Percentiles rank a stretch among this genome's conserved stretches.
phyloP scores from a whole-genome alignment of 2,797 vertebrate species.

The Schizopygopsis malacanthus region DNA sequence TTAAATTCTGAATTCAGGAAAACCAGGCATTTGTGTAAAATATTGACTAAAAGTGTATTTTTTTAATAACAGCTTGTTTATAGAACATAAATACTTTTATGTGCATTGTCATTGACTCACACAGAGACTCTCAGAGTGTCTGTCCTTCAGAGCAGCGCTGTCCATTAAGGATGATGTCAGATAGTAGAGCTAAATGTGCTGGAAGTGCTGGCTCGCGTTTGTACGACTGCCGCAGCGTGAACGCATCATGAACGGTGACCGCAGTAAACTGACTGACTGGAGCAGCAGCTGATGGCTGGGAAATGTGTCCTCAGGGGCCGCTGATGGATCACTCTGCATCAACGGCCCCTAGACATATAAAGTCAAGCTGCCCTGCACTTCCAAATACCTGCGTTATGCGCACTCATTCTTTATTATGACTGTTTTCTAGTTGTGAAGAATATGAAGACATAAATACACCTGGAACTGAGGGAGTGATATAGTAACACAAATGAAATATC shows the following conservation, averaged over 20 bases:
- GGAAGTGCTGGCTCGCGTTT: slow-evolving; percentile 16
- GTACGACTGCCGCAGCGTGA: neutral
- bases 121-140: neutral
- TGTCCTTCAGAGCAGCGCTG: slow-evolving; percentile 1
- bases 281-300: slow-evolving; percentile 7
- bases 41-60: no score
- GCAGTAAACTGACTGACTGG: neutral
- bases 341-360: neutral
- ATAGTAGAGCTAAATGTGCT: slow-evolving; percentile 19
- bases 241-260: slow-evolving; percentile 13
- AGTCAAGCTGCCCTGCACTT: neutral
- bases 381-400: neutral
- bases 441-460: neutral
- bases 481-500: neutral
- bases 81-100: neutral
- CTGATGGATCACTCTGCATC: neutral
- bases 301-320: slow-evolving; percentile 19
- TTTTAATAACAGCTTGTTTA: neutral
- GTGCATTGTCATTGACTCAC: neutral
- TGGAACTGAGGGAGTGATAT: neutral
- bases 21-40: no score
- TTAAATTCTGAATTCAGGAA: no score
- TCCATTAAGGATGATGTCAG: slow-evolving; percentile 18
- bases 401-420: neutral
- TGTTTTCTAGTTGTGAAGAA: neutral